phyloP scores from a whole-genome alignment of 2,888 invertebrate genomes.

The Coronaproctus castanopsis region DNA sequence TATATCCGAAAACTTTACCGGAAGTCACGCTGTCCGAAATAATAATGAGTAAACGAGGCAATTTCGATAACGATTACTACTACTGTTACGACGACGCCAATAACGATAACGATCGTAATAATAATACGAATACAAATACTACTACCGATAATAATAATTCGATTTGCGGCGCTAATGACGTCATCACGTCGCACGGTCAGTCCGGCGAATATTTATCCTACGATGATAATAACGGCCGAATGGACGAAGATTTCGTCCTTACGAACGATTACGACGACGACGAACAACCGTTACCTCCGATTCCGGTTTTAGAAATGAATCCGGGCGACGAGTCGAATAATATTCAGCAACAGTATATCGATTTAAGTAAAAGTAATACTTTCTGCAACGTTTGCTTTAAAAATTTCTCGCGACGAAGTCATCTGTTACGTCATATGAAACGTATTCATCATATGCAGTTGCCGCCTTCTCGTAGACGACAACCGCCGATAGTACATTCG shows the following conservation, averaged over 20 bases:
- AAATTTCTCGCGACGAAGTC: conserved; percentile 20
- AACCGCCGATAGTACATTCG: conserved; percentile 1
- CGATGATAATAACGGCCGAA: too few species aligned
- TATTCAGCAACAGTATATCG: conserved; percentile 5
- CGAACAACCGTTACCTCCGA: conserved; percentile 14
- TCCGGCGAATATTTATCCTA: too few species aligned
- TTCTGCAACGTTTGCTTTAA: conserved; percentile 18
- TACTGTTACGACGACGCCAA: background rate
- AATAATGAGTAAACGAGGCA: background rate
- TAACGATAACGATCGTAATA: background rate
- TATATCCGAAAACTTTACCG: conserved; percentile 14
- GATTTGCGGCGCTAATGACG: conserved; percentile 3
- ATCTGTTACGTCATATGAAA: conserved; percentile 20
- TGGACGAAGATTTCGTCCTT: too few species aligned
- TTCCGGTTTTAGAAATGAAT: conserved; percentile 13
- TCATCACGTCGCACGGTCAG: too few species aligned
- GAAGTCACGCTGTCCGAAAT: conserved; percentile 16
- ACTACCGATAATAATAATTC: too few species aligned
- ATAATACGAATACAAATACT: too few species aligned
- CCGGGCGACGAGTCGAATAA: conserved; percentile 9
- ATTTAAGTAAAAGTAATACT: conserved; percentile 15
- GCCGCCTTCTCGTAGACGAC: conserved; percentile 7
- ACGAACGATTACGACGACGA: conserved; percentile 5
- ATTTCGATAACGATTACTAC: background rate
- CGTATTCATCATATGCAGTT: conserved; percentile 18